phyloP scores from a whole-genome alignment of 2,888 invertebrate genomes.

The Onthophagus sagittarius region DNA sequence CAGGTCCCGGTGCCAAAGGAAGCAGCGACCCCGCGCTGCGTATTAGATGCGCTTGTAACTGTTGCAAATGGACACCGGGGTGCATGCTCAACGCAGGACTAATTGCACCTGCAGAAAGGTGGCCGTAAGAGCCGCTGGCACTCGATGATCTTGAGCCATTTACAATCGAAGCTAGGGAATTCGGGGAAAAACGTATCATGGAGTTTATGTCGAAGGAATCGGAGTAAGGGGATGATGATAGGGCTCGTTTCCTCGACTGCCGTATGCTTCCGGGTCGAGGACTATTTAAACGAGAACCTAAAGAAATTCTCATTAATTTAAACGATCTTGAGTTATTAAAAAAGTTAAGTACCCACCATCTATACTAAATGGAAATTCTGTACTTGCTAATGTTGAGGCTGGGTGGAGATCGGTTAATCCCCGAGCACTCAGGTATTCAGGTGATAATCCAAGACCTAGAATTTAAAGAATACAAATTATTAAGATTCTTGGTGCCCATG shows the following conservation, averaged over 20 bases:
- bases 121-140: slow-evolving; percentile 94
- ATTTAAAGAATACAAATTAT: too few relatives aligned
- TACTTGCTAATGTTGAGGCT: slow-evolving; percentile 72
- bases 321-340: neutral
- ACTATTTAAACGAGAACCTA: slow-evolving; percentile 66
- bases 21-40: slow-evolving; percentile 59
- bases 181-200: slow-evolving; percentile 92
- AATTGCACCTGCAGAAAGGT: slow-evolving; percentile 90
- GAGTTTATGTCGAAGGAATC: slow-evolving; percentile 94
- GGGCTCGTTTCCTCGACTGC: slow-evolving; percentile 78
- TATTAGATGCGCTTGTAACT: slow-evolving; percentile 76
- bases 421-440: slow-evolving; percentile 60
- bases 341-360: slow-evolving; percentile 68
- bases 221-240: slow-evolving; percentile 92
- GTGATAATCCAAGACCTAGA: slow-evolving; percentile 57
- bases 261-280: slow-evolving; percentile 53
- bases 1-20: slow-evolving; percentile 49
- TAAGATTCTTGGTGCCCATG: too few relatives aligned
- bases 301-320: slow-evolving; percentile 20
- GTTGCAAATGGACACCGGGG: slow-evolving; percentile 64
- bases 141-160: slow-evolving; percentile 83
- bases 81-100: slow-evolving; percentile 76
- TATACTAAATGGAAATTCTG: slow-evolving; percentile 86
- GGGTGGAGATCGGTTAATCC: slow-evolving; percentile 56
- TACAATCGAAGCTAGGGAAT: slow-evolving; percentile 77